Evolutionary conservation across 2,888 invertebrate species (phyloP).

Genomic region (Meliscaeva auricollis): DNA sequence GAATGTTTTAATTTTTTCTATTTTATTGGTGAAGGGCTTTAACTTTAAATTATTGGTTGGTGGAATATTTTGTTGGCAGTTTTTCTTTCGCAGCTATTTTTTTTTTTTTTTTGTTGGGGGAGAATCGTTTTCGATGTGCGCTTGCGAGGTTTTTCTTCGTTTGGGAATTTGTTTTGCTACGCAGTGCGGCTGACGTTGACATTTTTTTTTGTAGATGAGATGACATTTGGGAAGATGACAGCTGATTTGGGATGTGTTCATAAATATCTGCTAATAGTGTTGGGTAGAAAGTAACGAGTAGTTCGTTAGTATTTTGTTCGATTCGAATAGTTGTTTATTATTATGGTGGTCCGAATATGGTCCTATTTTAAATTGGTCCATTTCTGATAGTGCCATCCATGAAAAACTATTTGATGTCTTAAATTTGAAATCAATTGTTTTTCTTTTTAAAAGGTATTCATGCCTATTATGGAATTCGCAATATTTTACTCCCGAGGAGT

Average conservation of each 20-base stretch:
- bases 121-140: slow-evolving; percentile 46
- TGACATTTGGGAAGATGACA: slow-evolving; percentile 19
- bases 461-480: too few relatives aligned
- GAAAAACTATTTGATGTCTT: too few relatives aligned
- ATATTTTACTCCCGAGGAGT: too few relatives aligned
- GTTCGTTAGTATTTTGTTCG: background rate
- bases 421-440: too few relatives aligned
- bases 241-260: slow-evolving; percentile 40
- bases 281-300: background rate
- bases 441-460: too few relatives aligned
- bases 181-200: slow-evolving; percentile 71
- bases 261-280: slow-evolving; percentile 20
- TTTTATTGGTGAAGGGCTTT: background rate
- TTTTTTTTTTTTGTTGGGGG: slow-evolving; percentile 6
- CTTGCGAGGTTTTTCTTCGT: slow-evolving; percentile 38
- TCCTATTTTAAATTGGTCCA: too few relatives aligned
- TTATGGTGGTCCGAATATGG: too few relatives aligned
- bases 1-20: slow-evolving; percentile 13
- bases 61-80: slow-evolving; percentile 50
- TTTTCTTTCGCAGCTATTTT: slow-evolving; percentile 40
- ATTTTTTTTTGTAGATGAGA: slow-evolving; percentile 36
- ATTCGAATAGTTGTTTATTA: too few relatives aligned
- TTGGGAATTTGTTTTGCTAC: slow-evolving; percentile 67
- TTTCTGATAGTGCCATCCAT: too few relatives aligned
- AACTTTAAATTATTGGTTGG: background rate